Evolutionary conservation across 2,888 invertebrate species (phyloP).

Genomic region (Limulus polyphemus): DNA sequence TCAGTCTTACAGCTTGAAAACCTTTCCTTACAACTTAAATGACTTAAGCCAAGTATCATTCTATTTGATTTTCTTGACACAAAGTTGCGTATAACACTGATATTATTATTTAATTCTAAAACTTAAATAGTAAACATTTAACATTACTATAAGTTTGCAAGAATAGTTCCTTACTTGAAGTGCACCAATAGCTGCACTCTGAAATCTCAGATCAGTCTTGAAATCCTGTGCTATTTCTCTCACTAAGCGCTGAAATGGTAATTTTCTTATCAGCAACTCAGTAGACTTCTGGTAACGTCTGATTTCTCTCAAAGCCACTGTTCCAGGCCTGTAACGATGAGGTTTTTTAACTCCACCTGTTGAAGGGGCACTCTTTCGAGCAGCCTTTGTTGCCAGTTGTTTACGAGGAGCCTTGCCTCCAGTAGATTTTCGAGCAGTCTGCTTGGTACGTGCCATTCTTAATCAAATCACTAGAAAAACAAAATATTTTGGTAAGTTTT

Average conservation of each 20-base stretch:
- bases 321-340: constrained; percentile 5
- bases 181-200: constrained; percentile 1
- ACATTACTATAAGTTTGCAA: too few relatives aligned
- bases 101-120: too few relatives aligned
- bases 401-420: constrained; percentile 95
- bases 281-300: constrained; percentile 6
- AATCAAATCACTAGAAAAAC: neutral
- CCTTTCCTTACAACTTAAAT: too few relatives aligned
- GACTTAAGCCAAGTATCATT: too few relatives aligned
- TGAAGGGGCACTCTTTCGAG: constrained; percentile 85
- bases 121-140: too few relatives aligned
- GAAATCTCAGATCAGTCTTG: constrained; percentile 4
- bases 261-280: constrained; percentile 3
- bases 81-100: too few relatives aligned
- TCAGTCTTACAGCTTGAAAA: too few relatives aligned
- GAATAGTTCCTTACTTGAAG: constrained; percentile 6
- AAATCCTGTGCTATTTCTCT: constrained; percentile 5
- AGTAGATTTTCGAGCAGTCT: constrained; percentile 91
- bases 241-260: constrained; percentile 5
- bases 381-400: constrained; percentile 84
- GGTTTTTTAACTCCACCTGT: constrained; percentile 33
- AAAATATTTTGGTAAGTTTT: too few relatives aligned
- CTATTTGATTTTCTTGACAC: too few relatives aligned
- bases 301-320: constrained; percentile 6
- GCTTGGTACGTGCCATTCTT: constrained; percentile 91